Conservation (phyloP, 2,113 vertebrate species). For the Amia ocellicauda region DNA sequence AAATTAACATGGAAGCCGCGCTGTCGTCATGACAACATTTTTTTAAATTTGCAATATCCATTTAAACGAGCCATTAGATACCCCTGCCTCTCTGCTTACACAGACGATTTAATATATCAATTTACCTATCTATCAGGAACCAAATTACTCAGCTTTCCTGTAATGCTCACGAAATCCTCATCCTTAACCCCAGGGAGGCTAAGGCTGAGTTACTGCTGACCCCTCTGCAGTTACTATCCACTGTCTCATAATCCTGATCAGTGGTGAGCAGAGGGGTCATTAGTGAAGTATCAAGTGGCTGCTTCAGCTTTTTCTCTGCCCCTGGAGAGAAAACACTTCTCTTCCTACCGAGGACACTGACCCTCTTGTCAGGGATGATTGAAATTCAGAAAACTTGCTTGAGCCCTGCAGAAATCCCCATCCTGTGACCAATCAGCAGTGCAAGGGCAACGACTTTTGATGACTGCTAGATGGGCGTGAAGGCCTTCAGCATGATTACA, state of each 20-base stretch:
- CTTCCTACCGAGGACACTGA: neutral
- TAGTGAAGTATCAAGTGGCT: neutral
- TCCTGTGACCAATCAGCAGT: neutral
- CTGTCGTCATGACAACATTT: conserved; percentile 17
- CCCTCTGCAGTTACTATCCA: neutral
- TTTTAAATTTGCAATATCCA: conserved; percentile 6
- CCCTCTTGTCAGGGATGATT: neutral
- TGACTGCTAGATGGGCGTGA: neutral
- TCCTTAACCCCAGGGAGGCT: neutral
- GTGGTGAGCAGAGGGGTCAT: neutral
- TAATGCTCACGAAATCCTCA: neutral
- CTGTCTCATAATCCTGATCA: neutral
- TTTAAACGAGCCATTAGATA: neutral
- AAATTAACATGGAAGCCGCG: conserved; percentile 10
- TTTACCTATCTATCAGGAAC: neutral
- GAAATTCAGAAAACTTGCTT: neutral
- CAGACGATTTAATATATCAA: neutral
- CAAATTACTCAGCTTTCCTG: neutral
- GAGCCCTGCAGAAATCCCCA: neutral
- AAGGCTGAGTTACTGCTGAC: neutral
- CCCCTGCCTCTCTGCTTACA: neutral
- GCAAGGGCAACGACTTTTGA: too few species aligned
- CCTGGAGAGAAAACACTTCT: neutral
- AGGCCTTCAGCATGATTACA: neutral
- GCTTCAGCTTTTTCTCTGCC: neutral